Evolutionary conservation across 2,113 vertebrate genomes (phyloP).

Genomic region (Lamprologus callipterus): DNA sequence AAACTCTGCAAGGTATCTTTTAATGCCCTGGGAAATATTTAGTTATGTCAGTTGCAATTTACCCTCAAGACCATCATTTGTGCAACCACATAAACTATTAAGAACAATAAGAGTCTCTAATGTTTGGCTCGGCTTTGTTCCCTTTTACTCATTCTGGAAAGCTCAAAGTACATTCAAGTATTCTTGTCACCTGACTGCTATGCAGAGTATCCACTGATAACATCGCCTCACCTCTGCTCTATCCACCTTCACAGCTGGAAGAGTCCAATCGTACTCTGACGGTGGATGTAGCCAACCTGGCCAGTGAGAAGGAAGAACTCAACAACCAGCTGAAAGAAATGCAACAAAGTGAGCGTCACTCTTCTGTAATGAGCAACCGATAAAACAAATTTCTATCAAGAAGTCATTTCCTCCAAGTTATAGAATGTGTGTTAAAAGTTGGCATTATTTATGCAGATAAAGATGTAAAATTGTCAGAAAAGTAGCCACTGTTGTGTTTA

Average conservation of each 20-base stretch:
- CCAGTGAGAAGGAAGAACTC: constrained; percentile 92
- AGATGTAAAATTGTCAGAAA: background rate
- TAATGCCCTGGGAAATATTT: background rate
- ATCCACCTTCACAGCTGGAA: constrained; percentile 74
- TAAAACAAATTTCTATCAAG: background rate
- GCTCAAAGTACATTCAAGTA: background rate
- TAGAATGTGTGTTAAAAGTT: background rate
- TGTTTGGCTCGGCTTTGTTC: background rate
- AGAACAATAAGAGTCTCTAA: background rate
- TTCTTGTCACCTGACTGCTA: background rate
- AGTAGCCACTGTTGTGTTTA: background rate
- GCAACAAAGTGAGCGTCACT: constrained; percentile 82
- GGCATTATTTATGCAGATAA: background rate
- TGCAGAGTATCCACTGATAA: background rate
- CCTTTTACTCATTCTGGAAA: background rate
- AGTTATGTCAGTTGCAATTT: background rate
- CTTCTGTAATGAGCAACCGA: background rate
- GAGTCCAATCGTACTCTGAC: constrained; percentile 94
- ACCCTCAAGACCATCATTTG: background rate
- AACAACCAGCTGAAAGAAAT: constrained; percentile 90
- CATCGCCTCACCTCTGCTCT: background rate
- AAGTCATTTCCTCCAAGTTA: background rate
- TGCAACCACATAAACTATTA: background rate
- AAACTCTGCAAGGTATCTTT: background rate
- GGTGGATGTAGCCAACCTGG: constrained; percentile 89